Conservation (phyloP, 2,888 invertebrate genomes). For the Balanococcus diminutus region DNA sequence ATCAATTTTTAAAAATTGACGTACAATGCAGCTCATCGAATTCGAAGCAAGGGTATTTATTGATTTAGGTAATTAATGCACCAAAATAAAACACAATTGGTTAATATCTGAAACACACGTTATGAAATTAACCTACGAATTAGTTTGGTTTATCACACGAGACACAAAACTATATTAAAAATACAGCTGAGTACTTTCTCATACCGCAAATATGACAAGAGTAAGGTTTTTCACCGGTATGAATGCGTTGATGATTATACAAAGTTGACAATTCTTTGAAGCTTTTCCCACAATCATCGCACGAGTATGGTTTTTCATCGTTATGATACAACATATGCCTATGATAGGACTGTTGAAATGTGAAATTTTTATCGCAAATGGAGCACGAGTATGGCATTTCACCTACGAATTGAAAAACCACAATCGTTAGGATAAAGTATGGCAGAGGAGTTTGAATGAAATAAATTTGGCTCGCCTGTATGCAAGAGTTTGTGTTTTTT, state of each 20-base stretch:
- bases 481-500: constrained; percentile 87
- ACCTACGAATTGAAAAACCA: constrained; percentile 64
- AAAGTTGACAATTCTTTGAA: constrained; percentile 66
- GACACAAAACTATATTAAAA: not conserved
- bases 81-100: not conserved
- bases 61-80: no score
- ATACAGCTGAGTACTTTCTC: constrained; percentile 58
- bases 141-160: not conserved
- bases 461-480: constrained; percentile 67
- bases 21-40: not conserved
- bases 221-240: constrained; percentile 85
- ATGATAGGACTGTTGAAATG: constrained; percentile 88
- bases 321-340: constrained; percentile 87
- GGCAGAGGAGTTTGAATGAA: not conserved
- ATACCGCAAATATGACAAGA: constrained; percentile 86
- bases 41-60: not conserved
- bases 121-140: not conserved
- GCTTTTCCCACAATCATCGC: constrained; percentile 77
- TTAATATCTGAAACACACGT: not conserved
- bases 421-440: constrained; percentile 57
- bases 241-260: constrained; percentile 61
- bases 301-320: constrained; percentile 80
- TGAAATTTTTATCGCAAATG: constrained; percentile 83
- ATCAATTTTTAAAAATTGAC: not conserved
- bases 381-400: constrained; percentile 86